Evolutionary conservation across 2,888 invertebrate genomes (phyloP), one percentile per base, ranked within the genome.

Genomic region (Allolobophora icterica): DNA sequence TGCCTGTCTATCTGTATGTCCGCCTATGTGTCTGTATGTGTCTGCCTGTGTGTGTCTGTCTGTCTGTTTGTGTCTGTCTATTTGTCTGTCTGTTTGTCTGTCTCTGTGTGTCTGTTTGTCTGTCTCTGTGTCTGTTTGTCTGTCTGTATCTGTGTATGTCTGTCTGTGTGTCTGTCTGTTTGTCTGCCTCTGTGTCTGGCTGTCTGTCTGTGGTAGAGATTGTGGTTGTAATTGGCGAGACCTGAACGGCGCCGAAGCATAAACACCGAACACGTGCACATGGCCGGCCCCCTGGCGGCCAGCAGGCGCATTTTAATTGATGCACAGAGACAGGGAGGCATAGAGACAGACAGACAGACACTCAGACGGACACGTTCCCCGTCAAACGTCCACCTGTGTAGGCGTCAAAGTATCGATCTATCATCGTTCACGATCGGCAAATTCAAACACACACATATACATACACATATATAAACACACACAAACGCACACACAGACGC

Each of bases 321-420:
- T n/a, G 71, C 71, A n/a, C 71, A n/a, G 71, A n/a, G 0, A n/a
- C 71, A 30, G 30, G 13, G 30, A 71, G n/a, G n/a, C 71, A n/a
- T n/a, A n/a, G n/a, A 71, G 30, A 71, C 8, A 17, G 71, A 8
- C 6, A 71, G 17, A n/a, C 30, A 6, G n/a, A 71, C 71, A n/a
- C 15, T 1, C 71, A 30, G 52, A 52, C 52, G 6, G 71, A 71
- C 71, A 52, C 71, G 71, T n/a, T 30, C 0, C 71, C 0, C 71
- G n/a, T n/a, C 71, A 71, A n/a, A 30, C 71, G n/a, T 71, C 71
- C 71, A 71, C 71, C 71, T 71, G 71, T n/a, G 71, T 71, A 71
- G 71, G 71, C 71, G 71, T n/a, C 71, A 71, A 52, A n/a, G 71
- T 71, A 71, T 71, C 71, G 71, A 71, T 71, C 71, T n/a, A n/a